phyloP scores from a whole-genome alignment of 2,797 vertebrate species.

The Podargus strigoides region DNA sequence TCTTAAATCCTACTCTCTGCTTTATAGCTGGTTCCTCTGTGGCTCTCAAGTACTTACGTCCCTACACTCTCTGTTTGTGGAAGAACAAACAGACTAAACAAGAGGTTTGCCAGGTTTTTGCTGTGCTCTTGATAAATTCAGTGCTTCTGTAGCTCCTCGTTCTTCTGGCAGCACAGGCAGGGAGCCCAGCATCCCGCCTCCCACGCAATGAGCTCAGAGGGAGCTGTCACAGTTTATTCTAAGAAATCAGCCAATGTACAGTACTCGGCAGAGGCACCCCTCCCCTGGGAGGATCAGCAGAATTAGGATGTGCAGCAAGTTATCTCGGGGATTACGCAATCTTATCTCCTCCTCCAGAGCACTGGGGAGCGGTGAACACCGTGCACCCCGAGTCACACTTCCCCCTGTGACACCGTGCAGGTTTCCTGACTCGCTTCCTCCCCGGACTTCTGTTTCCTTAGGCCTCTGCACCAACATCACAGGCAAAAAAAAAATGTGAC shows the following conservation, averaged over 20 bases:
- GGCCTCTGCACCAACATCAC: background rate
- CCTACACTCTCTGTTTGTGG: background rate
- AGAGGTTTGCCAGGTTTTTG: slow-evolving; percentile 9
- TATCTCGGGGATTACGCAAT: slow-evolving; percentile 65
- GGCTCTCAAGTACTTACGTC: background rate
- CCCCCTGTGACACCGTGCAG: background rate
- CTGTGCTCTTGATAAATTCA: background rate
- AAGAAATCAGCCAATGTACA: slow-evolving; percentile 66
- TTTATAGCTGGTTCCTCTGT: background rate
- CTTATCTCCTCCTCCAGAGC: slow-evolving; percentile 60
- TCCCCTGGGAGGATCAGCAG: slow-evolving; percentile 65
- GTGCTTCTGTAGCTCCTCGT: background rate
- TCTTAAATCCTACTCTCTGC: background rate
- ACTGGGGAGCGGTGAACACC: background rate
- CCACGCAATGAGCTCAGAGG: slow-evolving; percentile 28
- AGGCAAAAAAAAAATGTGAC: background rate
- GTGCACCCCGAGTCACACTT: slow-evolving; percentile 46
- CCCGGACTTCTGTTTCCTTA: slow-evolving; percentile 36
- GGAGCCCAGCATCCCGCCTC: slow-evolving; percentile 48
- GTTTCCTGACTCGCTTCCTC: slow-evolving; percentile 69
- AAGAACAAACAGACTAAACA: slow-evolving; percentile 4
- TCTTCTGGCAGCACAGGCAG: background rate
- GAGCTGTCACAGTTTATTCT: slow-evolving; percentile 57
- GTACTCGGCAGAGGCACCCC: slow-evolving; percentile 55
- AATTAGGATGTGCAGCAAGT: slow-evolving; percentile 60